Percentiles rank a stretch among this genome's conserved stretches.
These are phyloP conservation scores for Hystrix cristata DNA, from an alignment of 2,113 vertebrate genomes.

Conservation along the genomic window DNA sequence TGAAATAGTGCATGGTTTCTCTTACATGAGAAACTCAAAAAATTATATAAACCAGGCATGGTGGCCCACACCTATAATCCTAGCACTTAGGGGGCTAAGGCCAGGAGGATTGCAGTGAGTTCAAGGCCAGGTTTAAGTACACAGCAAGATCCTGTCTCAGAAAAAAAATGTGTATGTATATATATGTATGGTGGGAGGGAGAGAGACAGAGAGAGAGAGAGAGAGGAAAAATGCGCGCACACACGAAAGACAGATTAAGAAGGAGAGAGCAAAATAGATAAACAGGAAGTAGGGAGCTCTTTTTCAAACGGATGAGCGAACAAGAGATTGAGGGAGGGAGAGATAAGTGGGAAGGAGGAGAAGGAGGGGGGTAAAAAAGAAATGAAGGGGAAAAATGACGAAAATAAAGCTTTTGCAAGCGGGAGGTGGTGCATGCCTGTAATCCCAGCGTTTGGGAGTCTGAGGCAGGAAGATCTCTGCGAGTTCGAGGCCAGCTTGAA, in stretches of 20 bases:
- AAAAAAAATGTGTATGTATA: not conserved
- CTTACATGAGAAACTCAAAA: not conserved
- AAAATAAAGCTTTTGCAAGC: not conserved
- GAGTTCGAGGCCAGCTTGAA: too few species aligned
- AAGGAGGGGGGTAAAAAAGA: not conserved
- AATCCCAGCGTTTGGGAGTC: too few species aligned
- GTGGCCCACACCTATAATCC: not conserved
- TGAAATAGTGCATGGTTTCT: not conserved
- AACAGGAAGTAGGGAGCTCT: not conserved
- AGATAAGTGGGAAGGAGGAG: not conserved
- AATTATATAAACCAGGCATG: not conserved
- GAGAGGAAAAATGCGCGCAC: too few species aligned
- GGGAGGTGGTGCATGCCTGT: not conserved
- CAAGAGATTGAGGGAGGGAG: not conserved
- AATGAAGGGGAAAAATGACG: not conserved
- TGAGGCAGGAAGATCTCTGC: too few species aligned
- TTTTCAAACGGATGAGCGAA: not conserved
- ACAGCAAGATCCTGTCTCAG: not conserved
- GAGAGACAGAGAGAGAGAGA: too few species aligned
- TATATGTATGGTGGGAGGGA: not conserved
- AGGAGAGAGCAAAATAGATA: not conserved
- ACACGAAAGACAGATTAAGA: too few species aligned
- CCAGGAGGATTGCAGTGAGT: not conserved
- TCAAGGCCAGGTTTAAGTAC: not conserved
- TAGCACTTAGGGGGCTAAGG: not conserved